Evolutionary conservation across 2,113 vertebrate genomes (phyloP).

Genomic region (Anthoscopus minutus): DNA sequence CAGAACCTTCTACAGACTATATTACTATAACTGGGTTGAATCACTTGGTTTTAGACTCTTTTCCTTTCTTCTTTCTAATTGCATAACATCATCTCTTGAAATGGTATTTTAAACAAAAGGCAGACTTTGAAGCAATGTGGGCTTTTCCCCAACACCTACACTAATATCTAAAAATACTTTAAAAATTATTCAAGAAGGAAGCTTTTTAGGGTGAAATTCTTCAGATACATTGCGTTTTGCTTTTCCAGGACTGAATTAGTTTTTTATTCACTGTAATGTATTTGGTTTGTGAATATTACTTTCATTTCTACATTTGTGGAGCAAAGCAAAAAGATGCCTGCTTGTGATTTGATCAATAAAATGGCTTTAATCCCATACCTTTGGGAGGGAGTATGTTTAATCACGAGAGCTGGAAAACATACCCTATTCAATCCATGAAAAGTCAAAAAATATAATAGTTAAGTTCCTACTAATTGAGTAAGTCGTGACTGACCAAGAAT

Average conservation of each 20-base stretch:
- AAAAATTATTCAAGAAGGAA: conserved; percentile 13
- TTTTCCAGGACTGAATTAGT: conserved; percentile 9
- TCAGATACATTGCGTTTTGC: conserved; percentile 1
- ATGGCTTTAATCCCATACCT: background rate
- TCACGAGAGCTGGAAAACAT: background rate
- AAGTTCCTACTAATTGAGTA: background rate
- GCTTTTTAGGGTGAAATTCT: background rate
- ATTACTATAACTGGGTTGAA: background rate
- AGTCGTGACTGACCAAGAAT: background rate
- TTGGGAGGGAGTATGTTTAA: background rate
- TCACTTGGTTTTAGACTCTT: background rate
- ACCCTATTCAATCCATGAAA: background rate
- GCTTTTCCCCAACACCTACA: conserved; percentile 14
- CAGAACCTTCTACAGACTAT: background rate
- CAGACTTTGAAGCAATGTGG: conserved; percentile 8
- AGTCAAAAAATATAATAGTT: background rate
- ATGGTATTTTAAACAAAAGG: conserved; percentile 28
- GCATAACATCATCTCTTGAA: background rate
- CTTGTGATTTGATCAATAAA: background rate
- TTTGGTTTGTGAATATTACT: background rate
- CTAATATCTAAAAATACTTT: conserved; percentile 35
- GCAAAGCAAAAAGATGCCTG: background rate
- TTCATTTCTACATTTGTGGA: background rate
- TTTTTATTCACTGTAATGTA: background rate
- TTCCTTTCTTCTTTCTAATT: background rate